phyloP scores from a whole-genome alignment of 2,888 invertebrate genomes.

The Hedychridium roseum region DNA sequence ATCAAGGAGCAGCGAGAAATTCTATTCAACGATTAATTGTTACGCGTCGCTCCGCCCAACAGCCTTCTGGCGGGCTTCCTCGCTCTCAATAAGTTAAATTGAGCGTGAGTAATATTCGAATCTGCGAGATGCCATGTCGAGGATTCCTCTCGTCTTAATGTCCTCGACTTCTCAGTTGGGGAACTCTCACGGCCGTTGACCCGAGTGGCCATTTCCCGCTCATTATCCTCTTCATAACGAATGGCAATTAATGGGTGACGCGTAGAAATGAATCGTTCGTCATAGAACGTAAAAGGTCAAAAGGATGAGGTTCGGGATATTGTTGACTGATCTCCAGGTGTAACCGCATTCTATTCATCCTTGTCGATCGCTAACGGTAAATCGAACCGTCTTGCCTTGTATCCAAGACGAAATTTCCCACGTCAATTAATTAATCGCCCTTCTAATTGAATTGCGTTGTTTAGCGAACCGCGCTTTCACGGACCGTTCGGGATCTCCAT shows the following conservation, averaged over 20 bases:
- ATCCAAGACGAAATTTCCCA: constrained; percentile 32
- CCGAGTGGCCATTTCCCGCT: constrained; percentile 8
- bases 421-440: constrained; percentile 52
- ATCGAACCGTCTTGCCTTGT: constrained; percentile 12
- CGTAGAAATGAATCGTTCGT: background rate
- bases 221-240: background rate
- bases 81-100: constrained; percentile 53
- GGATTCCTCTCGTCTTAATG: constrained; percentile 36
- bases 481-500: background rate
- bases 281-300: too few relatives aligned
- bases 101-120: constrained; percentile 56
- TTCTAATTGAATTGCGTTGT: constrained; percentile 56
- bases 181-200: too few relatives aligned
- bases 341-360: background rate
- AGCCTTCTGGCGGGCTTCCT: constrained; percentile 35
- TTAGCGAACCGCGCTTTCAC: constrained; percentile 37
- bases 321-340: background rate
- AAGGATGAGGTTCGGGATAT: background rate
- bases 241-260: background rate
- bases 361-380: constrained; percentile 5
- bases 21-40: constrained; percentile 48
- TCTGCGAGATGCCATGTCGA: constrained; percentile 31
- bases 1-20: constrained; percentile 27
- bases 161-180: too few relatives aligned
- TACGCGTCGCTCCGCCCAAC: constrained; percentile 39